Evolutionary conservation across 2,113 vertebrate genomes (phyloP).

Genomic region (Pantherophis guttatus): DNA sequence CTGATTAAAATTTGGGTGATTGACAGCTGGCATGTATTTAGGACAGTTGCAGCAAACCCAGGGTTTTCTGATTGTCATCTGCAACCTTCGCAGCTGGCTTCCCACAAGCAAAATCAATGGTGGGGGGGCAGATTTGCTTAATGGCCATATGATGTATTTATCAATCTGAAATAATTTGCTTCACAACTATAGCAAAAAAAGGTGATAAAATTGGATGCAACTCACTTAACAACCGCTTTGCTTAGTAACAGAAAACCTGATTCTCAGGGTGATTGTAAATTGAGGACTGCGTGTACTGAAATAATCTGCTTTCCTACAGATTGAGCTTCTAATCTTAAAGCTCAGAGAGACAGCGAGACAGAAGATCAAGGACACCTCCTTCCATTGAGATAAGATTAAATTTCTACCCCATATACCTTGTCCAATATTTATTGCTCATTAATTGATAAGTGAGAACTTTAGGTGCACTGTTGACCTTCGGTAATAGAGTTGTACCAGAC

Average conservation of each 20-base stretch:
- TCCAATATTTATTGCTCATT: background rate
- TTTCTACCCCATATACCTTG: background rate
- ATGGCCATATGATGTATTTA: background rate
- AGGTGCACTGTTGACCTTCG: background rate
- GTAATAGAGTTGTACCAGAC: background rate
- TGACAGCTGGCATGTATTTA: background rate
- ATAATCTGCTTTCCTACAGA: background rate
- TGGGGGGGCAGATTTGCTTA: background rate
- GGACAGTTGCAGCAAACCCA: background rate
- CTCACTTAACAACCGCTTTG: background rate
- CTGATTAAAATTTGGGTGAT: background rate
- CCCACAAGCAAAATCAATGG: background rate
- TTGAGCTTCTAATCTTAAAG: background rate
- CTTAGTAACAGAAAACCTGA: background rate
- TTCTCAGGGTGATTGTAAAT: background rate
- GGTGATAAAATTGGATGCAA: background rate
- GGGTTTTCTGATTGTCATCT: background rate
- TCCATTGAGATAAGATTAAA: background rate
- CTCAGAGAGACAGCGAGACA: background rate
- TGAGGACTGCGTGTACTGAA: background rate
- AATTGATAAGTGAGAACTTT: background rate
- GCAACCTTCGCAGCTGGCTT: background rate
- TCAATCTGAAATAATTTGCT: background rate
- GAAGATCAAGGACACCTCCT: background rate
- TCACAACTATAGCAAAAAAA: background rate